Percentiles rank a stretch among this genome's conserved stretches.
Conservation (phyloP, 2,797 vertebrate species). For the Manis pentadactyla region DNA sequence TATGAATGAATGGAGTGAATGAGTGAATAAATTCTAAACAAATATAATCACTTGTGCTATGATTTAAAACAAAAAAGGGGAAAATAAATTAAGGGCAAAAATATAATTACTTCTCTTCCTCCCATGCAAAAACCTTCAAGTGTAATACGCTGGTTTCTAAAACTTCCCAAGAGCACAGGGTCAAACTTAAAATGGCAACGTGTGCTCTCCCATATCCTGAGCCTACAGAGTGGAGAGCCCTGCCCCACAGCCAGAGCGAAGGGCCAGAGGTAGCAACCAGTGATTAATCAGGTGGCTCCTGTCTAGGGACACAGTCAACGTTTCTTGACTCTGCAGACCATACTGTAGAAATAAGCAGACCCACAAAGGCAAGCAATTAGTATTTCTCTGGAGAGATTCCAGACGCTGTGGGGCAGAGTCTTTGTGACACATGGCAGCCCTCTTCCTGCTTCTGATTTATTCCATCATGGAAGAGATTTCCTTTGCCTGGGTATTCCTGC, state of each 20-base stretch:
- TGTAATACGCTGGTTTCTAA: not conserved
- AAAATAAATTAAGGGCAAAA: not conserved
- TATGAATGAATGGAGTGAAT: not conserved
- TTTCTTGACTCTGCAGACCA: constrained; percentile 63
- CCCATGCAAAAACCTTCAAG: not conserved
- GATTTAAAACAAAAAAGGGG: not conserved
- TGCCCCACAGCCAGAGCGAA: not conserved
- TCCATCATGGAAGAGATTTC: not conserved
- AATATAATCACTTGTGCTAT: not conserved
- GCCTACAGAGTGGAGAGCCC: not conserved
- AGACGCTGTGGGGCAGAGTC: constrained; percentile 54
- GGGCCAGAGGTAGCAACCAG: constrained; percentile 67
- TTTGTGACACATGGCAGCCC: not conserved
- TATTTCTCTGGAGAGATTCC: constrained; percentile 64
- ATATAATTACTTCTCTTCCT: not conserved
- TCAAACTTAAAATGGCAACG: not conserved
- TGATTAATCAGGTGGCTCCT: constrained; percentile 63
- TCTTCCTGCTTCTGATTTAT: constrained; percentile 57
- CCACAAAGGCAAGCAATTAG: constrained; percentile 61
- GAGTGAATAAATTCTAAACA: not conserved
- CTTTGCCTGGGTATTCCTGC: not conserved
- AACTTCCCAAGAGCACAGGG: not conserved
- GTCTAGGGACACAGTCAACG: constrained; percentile 38
- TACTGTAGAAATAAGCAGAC: constrained; percentile 70
- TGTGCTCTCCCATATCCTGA: not conserved